Evolutionary conservation across 1,140 invertebrate genomes (phyloP).

Genomic region (Mya arenaria): DNA sequence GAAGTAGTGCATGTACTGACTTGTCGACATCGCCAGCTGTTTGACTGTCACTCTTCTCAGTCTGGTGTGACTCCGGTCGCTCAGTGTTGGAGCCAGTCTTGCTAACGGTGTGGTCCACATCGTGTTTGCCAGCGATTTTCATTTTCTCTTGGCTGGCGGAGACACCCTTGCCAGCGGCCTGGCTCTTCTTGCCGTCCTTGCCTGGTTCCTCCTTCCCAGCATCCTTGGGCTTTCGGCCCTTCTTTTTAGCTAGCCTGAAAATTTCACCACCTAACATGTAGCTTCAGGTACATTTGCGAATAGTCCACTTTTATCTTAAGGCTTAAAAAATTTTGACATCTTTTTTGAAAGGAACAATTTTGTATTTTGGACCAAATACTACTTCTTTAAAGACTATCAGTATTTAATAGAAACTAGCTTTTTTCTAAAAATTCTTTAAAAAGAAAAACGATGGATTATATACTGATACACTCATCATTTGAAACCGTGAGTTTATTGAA

Average conservation of each 20-base stretch:
- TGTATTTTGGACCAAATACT: too few species aligned
- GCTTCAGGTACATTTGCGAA: too few species aligned
- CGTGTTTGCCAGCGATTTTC: conserved; percentile 59
- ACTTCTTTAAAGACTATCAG: too few species aligned
- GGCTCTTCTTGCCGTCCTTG: conserved; percentile 72
- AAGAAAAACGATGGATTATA: too few species aligned
- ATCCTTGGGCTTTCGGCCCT: conserved; percentile 66
- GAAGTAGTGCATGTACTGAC: conserved; percentile 64
- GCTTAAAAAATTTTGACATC: too few species aligned
- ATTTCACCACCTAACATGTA: too few species aligned
- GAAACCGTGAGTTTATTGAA: too few species aligned
- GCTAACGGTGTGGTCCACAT: conserved; percentile 70
- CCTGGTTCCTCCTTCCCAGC: conserved; percentile 69
- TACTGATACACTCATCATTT: too few species aligned
- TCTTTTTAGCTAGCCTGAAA: conserved; percentile 49
- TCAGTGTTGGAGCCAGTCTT: conserved; percentile 69
- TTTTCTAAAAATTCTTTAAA: too few species aligned
- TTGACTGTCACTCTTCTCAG: conserved; percentile 75
- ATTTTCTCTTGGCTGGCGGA: conserved; percentile 42
- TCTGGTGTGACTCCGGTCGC: conserved; percentile 78
- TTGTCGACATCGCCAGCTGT: conserved; percentile 70
- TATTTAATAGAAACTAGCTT: too few species aligned
- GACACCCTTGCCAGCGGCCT: conserved; percentile 51
- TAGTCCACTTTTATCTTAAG: too few species aligned
- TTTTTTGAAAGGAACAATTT: too few species aligned